A percentile compares a stretch with the other conserved stretches of the same genome.
These are phyloP conservation scores for Luffia ferchaultella DNA, from an alignment of 2,888 invertebrate genomes.

Conservation along the genomic window DNA sequence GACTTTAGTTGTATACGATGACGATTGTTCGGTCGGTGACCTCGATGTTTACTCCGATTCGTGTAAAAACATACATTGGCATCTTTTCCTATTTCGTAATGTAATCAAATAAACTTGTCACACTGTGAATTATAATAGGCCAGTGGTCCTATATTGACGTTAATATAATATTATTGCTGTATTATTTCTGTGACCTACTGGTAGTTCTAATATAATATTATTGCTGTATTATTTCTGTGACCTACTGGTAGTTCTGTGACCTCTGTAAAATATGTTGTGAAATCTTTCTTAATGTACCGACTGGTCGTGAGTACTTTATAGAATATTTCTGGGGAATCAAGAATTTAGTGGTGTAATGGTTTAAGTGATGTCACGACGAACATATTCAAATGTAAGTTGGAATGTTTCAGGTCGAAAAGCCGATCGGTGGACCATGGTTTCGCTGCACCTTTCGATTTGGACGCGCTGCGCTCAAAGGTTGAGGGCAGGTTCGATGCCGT, in stretches of 20 bases:
- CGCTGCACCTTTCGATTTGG: slow-evolving; percentile 85
- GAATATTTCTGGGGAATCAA: neutral
- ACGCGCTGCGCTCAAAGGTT: slow-evolving; percentile 84
- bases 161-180: neutral
- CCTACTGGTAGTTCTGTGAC: too few species aligned
- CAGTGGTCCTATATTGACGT: neutral
- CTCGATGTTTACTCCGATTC: slow-evolving; percentile 18
- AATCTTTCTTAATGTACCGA: neutral
- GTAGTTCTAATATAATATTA: too few species aligned
- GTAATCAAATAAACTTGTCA: neutral
- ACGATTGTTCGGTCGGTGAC: slow-evolving; percentile 42
- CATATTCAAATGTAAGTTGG: neutral
- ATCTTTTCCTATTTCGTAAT: neutral
- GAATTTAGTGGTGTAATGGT: too few species aligned
- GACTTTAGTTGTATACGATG: slow-evolving; percentile 29
- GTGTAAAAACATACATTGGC: neutral
- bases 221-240: too few species aligned
- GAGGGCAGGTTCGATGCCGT: slow-evolving; percentile 87
- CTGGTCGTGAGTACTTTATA: neutral
- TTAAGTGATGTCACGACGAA: neutral
- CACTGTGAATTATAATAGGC: too few species aligned
- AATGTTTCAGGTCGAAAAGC: slow-evolving; percentile 83
- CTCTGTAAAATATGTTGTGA: neutral
- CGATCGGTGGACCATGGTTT: slow-evolving; percentile 92
- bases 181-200: too few species aligned